phyloP scores from a whole-genome alignment of 2,113 vertebrate species.

The Sander vitreus region DNA sequence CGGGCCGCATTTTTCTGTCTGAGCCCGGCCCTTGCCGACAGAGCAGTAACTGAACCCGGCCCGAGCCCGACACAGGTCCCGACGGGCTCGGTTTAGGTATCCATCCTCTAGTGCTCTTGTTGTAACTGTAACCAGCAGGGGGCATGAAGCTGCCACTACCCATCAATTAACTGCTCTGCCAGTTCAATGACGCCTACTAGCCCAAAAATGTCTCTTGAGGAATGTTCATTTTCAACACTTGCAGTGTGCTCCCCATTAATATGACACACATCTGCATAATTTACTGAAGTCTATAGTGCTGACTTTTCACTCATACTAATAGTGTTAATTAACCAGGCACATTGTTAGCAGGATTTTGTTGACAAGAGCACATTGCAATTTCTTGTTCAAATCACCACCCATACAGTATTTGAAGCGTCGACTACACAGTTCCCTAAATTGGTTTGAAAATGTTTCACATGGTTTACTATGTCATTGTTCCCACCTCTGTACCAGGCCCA shows the following conservation, averaged over 20 bases:
- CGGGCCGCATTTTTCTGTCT: no score
- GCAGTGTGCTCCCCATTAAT: conserved; percentile 46
- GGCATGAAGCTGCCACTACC: conserved; percentile 26
- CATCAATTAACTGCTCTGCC: conserved; percentile 28
- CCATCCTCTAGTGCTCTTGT: not conserved
- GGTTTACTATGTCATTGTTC: not conserved
- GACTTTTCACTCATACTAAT: conserved; percentile 58
- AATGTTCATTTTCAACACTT: conserved; percentile 46
- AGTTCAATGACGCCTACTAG: conserved; percentile 35
- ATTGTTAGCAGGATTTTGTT: not conserved
- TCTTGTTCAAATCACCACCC: not conserved
- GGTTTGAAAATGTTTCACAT: not conserved
- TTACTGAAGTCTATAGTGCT: conserved; percentile 38
- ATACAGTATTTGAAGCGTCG: conserved; percentile 4
- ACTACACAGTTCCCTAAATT: not conserved
- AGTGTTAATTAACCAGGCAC: conserved; percentile 44
- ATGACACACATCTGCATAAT: conserved; percentile 52
- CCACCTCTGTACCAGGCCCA: conserved; percentile 26
- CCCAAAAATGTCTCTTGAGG: conserved; percentile 46
- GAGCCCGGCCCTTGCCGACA: no score
- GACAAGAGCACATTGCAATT: conserved; percentile 1
- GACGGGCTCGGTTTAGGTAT: no score
- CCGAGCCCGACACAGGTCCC: no score
- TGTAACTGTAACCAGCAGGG: conserved; percentile 3
- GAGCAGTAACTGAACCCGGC: no score